Percentiles rank a stretch among this genome's conserved stretches.
These are phyloP conservation scores for Acronicta aceris DNA, from an alignment of 2,888 invertebrate genomes.

Conservation along the genomic window DNA sequence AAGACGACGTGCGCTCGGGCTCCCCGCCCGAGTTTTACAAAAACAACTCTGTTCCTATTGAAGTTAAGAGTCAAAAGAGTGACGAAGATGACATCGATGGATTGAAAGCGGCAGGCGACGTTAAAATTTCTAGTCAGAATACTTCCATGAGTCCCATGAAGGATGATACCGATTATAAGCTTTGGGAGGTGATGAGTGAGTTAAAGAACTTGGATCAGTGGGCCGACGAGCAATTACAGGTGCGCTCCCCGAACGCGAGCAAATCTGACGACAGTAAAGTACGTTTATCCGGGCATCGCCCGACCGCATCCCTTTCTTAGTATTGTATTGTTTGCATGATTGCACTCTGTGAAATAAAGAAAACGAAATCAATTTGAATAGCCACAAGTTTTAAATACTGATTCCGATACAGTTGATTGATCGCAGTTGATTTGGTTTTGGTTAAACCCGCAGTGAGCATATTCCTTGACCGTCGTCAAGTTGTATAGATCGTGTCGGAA, in stretches of 20 bases:
- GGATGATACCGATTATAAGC: constrained; percentile 72
- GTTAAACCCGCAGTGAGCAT: constrained; percentile 1
- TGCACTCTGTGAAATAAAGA: constrained; percentile 38
- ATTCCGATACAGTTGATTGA: constrained; percentile 26
- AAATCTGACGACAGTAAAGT: constrained; percentile 83
- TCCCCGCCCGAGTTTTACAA: constrained; percentile 78
- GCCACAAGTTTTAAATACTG: constrained; percentile 20
- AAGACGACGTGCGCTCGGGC: constrained; percentile 67
- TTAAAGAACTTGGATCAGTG: constrained; percentile 80
- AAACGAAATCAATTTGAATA: constrained; percentile 35
- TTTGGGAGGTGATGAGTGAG: constrained; percentile 84
- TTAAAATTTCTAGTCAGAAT: constrained; percentile 67
- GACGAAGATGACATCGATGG: constrained; percentile 74
- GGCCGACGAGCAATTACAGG: constrained; percentile 81
- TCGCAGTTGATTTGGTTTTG: constrained; percentile 26
- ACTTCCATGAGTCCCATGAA: constrained; percentile 61
- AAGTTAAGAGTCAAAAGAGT: constrained; percentile 64
- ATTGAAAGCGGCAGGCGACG: constrained; percentile 60
- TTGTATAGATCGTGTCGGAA: constrained; percentile 22
- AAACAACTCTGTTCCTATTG: constrained; percentile 77
- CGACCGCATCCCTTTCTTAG: constrained; percentile 20
- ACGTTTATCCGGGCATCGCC: constrained; percentile 47
- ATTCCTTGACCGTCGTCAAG: constrained; percentile 3
- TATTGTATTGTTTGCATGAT: constrained; percentile 37
- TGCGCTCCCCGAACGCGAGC: constrained; percentile 67